phyloP scores from a whole-genome alignment of 37 sponge, comb jelly and placozoan species.

The Hexactinellida sp. region DNA sequence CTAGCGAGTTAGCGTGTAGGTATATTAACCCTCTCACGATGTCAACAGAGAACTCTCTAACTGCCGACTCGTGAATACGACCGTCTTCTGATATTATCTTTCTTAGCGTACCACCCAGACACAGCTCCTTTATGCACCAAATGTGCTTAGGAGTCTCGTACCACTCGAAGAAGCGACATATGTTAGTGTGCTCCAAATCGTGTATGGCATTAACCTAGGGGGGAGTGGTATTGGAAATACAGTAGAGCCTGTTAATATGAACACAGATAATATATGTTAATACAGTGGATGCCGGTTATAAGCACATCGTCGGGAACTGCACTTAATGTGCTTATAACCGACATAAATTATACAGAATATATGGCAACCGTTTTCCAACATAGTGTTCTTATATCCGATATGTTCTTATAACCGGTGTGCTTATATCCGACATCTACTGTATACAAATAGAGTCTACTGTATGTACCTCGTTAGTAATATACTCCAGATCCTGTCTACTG shows the following conservation, averaged over 20 bases:
- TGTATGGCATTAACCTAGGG: conserved; percentile 33
- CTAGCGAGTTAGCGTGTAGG: conserved; percentile 24
- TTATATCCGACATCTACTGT: too few species aligned
- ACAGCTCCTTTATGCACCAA: conserved; percentile 56
- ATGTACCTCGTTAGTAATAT: conserved; percentile 29
- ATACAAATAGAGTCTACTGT: too few species aligned
- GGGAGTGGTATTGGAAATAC: background rate
- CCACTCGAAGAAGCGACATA: conserved; percentile 50
- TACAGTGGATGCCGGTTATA: too few species aligned
- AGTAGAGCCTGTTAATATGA: too few species aligned
- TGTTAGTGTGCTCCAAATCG: conserved; percentile 34
- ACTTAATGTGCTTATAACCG: too few species aligned
- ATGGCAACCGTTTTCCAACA: too few species aligned
- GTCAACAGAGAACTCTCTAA: conserved; percentile 22
- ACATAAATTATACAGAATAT: too few species aligned
- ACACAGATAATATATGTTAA: too few species aligned
- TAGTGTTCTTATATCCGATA: too few species aligned
- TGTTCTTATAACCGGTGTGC: too few species aligned
- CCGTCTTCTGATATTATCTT: conserved; percentile 46
- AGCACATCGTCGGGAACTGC: too few species aligned
- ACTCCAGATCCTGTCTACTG: conserved; percentile 17
- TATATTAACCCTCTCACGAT: conserved; percentile 32
- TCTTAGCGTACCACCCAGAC: conserved; percentile 40
- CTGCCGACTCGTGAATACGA: conserved; percentile 17
- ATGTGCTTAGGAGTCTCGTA: conserved; percentile 59